A percentile compares a stretch with the other conserved stretches of the same genome.
Evolutionary conservation across 1,140 invertebrate genomes (phyloP).

Genomic region (Ptiloglossa arizonensis): DNA sequence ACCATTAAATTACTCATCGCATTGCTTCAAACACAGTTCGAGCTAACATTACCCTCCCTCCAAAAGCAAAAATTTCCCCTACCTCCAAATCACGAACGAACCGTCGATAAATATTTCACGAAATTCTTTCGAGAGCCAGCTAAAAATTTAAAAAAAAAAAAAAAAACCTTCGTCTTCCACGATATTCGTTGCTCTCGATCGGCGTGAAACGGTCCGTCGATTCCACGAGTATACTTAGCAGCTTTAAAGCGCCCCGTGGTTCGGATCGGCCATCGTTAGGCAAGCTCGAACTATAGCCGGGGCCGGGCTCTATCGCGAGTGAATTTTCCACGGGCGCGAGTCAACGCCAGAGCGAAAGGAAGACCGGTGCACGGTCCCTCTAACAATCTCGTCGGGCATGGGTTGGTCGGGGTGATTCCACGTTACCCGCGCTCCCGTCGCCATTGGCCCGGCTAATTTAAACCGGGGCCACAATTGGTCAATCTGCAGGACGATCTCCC

Average conservation of each 20-base stretch:
- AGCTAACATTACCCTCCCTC: no score
- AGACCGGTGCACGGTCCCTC: constrained; percentile 20
- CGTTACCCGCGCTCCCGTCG: constrained; percentile 35
- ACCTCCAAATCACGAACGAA: no score
- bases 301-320: constrained; percentile 45
- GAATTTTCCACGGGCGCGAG: constrained; percentile 41
- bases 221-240: not conserved
- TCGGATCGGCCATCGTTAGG: constrained; percentile 38
- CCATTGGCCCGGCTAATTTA: constrained; percentile 72
- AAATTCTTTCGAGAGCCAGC: no score
- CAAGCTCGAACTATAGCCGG: constrained; percentile 58
- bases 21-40: no score
- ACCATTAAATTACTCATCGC: no score
- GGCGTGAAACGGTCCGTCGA: no score
- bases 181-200: no score
- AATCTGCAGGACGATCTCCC: constrained; percentile 56
- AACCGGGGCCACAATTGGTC: constrained; percentile 71
- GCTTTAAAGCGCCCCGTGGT: constrained; percentile 6
- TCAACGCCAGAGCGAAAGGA: not conserved
- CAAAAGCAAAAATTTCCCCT: no score
- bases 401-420: constrained; percentile 22
- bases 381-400: constrained; percentile 26
- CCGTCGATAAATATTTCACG: no score
- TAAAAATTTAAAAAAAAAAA: no score
- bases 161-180: no score